These are phyloP conservation scores for Cataglyphis livida DNA, from an alignment of 2,888 invertebrate species.

Conservation along the genomic window DNA sequence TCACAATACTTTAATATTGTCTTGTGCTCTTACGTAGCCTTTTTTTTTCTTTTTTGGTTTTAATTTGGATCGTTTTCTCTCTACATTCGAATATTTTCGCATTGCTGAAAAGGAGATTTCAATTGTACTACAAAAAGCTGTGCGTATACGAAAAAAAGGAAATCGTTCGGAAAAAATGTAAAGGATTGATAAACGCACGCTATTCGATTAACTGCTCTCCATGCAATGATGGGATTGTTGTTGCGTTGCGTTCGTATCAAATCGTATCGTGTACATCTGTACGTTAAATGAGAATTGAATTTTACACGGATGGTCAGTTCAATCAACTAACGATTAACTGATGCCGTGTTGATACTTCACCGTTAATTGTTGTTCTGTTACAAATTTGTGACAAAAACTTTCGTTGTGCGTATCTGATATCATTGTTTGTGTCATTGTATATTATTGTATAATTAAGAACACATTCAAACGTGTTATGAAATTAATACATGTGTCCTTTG, in stretches of 20 bases:
- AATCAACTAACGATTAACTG: conserved; percentile 14
- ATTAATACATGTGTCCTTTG: conserved; percentile 4
- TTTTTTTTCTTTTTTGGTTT: neutral
- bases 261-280: neutral
- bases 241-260: neutral
- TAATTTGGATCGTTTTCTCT: neutral
- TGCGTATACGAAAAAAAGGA: neutral
- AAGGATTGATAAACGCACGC: conserved; percentile 5
- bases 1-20: neutral
- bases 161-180: neutral
- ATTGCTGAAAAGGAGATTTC: neutral
- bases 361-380: conserved; percentile 2
- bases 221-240: conserved; percentile 7
- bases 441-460: neutral
- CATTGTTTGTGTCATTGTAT: neutral
- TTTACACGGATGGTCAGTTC: neutral
- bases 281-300: conserved; percentile 7
- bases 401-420: neutral
- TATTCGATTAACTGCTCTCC: conserved; percentile 1
- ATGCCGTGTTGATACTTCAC: neutral
- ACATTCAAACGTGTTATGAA: neutral
- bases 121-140: conserved; percentile 2
- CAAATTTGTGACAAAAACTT: conserved; percentile 8
- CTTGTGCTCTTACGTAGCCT: neutral
- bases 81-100: neutral